These are phyloP conservation scores for Pachyramphus minor DNA, from an alignment of 2,113 vertebrate species.

Conservation along the genomic window DNA sequence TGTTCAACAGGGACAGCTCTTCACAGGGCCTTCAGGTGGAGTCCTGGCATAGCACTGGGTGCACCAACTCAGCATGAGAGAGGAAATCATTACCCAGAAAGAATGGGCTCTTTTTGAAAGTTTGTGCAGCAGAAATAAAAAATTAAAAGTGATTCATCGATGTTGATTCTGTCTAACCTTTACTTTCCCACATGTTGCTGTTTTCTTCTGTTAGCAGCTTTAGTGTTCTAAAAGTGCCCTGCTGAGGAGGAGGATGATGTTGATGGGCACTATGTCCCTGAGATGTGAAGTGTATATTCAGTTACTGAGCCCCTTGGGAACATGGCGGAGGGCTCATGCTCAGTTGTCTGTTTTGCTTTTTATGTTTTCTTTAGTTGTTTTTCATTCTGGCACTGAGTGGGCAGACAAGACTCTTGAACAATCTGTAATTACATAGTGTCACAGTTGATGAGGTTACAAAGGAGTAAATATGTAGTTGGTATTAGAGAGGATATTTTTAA, in stretches of 20 bases:
- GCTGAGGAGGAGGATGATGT: not conserved
- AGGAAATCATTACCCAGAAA: not conserved
- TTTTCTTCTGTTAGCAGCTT: not conserved
- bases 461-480: slow-evolving; percentile 61
- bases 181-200: not conserved
- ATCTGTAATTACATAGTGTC: slow-evolving; percentile 64
- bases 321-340: not conserved
- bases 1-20: not conserved
- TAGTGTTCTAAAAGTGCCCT: not conserved
- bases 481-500: slow-evolving; percentile 55
- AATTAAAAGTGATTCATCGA: not conserved
- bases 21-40: fast-evolving
- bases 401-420: slow-evolving; percentile 58
- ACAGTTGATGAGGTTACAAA: slow-evolving; percentile 64
- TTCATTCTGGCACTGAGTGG: slow-evolving; percentile 44
- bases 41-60: not conserved
- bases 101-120: not conserved
- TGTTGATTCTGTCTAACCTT: not conserved
- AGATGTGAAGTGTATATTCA: not conserved
- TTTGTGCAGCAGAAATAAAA: not conserved
- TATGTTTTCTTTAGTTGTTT: slow-evolving; percentile 39
- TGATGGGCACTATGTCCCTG: not conserved
- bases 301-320: not conserved
- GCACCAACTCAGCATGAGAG: not conserved
- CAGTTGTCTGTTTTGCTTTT: not conserved